Evolutionary conservation across 2,797 vertebrate species (phyloP).

Genomic region (Myotis daubentonii): DNA sequence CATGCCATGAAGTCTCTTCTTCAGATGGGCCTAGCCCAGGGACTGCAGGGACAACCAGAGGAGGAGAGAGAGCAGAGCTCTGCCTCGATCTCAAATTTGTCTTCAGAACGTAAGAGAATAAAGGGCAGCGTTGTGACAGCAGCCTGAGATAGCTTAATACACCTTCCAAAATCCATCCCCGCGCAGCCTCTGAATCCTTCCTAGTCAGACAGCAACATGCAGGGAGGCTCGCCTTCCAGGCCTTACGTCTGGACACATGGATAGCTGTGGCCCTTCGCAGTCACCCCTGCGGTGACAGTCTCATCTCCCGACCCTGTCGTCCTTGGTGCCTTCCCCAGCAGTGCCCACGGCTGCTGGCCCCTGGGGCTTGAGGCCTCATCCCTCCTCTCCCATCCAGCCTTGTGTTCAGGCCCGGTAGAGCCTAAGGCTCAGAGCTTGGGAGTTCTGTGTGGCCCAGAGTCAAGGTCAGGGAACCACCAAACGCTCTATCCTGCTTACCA

Average conservation of each 20-base stretch:
- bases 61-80: neutral
- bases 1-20: neutral
- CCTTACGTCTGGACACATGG: neutral
- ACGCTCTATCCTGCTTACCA: neutral
- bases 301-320: neutral
- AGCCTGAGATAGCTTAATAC: neutral
- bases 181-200: neutral
- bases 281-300: neutral
- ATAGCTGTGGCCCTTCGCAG: neutral
- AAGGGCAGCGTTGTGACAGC: neutral
- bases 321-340: neutral
- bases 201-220: neutral
- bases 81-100: neutral
- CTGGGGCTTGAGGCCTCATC: fast-evolving
- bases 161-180: neutral
- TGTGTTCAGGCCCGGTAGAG: neutral
- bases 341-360: neutral
- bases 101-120: neutral
- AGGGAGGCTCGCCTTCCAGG: neutral
- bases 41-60: neutral
- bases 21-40: neutral
- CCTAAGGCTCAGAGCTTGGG: neutral
- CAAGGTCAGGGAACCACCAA: neutral
- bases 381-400: neutral
- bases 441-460: neutral